Conservation (phyloP, 2,797 vertebrate species). For the Trematomus bernacchii region DNA sequence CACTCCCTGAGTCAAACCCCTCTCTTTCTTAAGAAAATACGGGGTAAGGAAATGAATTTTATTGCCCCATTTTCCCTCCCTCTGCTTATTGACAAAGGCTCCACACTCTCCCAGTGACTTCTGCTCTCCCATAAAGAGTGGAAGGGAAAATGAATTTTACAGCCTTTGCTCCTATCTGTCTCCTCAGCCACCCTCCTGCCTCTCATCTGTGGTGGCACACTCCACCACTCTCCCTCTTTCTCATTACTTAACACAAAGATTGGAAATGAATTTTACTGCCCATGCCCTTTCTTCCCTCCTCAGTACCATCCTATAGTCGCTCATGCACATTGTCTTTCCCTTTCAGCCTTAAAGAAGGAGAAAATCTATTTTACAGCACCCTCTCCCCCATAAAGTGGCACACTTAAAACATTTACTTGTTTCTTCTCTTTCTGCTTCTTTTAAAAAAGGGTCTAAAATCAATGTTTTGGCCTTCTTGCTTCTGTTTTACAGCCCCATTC, state of each 20-base stretch:
- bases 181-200: conserved; percentile 28
- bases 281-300: conserved; percentile 60
- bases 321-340: conserved; percentile 68
- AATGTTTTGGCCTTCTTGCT: conserved; percentile 65
- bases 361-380: conserved; percentile 84
- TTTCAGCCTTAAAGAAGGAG: conserved; percentile 72
- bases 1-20: conserved; percentile 56
- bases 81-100: conserved; percentile 67
- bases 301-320: conserved; percentile 47
- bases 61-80: conserved; percentile 66
- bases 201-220: conserved; percentile 55
- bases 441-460: conserved; percentile 60
- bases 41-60: conserved; percentile 73
- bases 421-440: conserved; percentile 51
- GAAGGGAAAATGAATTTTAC: conserved; percentile 72
- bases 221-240: conserved; percentile 55
- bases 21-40: conserved; percentile 61
- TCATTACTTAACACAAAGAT: conserved; percentile 81
- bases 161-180: conserved; percentile 61
- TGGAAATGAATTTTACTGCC: conserved; percentile 77
- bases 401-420: conserved; percentile 60
- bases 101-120: conserved; percentile 44
- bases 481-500: conserved; percentile 59
- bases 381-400: conserved; percentile 69
- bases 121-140: conserved; percentile 60